Conservation (phyloP, 2,113 vertebrate species). For the Pluvialis apricaria region DNA sequence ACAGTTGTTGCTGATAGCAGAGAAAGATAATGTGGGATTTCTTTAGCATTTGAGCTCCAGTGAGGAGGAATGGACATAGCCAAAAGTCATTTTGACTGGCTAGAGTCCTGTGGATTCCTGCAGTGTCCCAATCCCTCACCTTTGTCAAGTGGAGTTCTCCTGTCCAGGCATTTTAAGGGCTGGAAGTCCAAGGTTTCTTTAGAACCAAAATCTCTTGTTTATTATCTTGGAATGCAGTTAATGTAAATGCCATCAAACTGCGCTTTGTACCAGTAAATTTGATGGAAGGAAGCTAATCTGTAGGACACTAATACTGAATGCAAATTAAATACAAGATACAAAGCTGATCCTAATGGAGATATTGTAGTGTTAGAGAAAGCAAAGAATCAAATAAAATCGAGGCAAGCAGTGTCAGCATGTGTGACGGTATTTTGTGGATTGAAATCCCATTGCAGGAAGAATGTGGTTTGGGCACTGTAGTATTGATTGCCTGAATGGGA, state of each 20-base stretch:
- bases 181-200: neutral
- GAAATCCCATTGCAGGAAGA: neutral
- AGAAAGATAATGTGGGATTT: conserved; percentile 31
- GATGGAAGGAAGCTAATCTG: neutral
- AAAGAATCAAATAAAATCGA: neutral
- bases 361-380: neutral
- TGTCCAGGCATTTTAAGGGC: neutral
- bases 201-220: neutral
- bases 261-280: neutral
- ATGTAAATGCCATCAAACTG: neutral
- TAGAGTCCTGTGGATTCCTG: neutral
- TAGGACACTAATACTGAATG: neutral
- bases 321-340: neutral
- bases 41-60: neutral
- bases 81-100: neutral
- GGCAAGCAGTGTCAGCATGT: neutral
- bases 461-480: neutral
- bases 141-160: neutral
- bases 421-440: neutral
- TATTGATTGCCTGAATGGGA: neutral
- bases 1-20: conserved; percentile 25
- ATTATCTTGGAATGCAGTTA: neutral
- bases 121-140: neutral
- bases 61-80: neutral
- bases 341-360: neutral